These are phyloP conservation scores for Prenolepis imparis DNA, from an alignment of 2,888 invertebrate genomes.

Conservation along the genomic window DNA sequence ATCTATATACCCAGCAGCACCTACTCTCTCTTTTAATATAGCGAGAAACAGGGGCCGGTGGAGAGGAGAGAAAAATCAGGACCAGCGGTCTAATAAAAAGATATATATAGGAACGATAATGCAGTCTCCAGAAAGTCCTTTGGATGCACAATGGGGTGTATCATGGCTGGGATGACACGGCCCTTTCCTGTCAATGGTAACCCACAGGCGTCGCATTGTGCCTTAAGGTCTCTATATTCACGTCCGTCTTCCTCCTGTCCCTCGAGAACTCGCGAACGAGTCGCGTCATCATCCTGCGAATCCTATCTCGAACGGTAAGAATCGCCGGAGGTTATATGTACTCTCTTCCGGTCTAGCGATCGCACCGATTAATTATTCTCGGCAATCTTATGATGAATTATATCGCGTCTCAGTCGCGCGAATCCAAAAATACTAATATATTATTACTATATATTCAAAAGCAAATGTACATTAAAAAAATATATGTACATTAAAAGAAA, in stretches of 20 bases:
- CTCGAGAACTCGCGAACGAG: slow-evolving; percentile 59
- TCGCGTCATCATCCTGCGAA: slow-evolving; percentile 74
- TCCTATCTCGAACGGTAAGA: slow-evolving; percentile 29
- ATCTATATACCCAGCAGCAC: slow-evolving; percentile 63
- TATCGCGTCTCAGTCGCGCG: no score
- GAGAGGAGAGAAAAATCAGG: slow-evolving; percentile 77
- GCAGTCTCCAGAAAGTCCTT: slow-evolving; percentile 83
- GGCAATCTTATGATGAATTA: neutral
- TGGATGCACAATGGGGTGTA: slow-evolving; percentile 83
- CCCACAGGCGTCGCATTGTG: slow-evolving; percentile 82
- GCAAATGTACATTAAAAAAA: neutral
- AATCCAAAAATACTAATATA: neutral
- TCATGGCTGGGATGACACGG: slow-evolving; percentile 84
- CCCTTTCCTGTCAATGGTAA: slow-evolving; percentile 84
- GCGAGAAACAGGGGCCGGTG: slow-evolving; percentile 64
- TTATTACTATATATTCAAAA: no score
- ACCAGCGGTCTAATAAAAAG: slow-evolving; percentile 82
- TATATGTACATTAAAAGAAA: no score
- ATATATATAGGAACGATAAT: slow-evolving; percentile 81
- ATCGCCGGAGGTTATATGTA: slow-evolving; percentile 17
- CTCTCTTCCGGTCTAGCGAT: slow-evolving; percentile 49
- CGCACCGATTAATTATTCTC: neutral
- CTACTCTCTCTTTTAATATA: slow-evolving; percentile 39
- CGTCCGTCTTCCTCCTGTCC: slow-evolving; percentile 57
- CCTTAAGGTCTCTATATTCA: slow-evolving; percentile 79